Base-by-base conservation (phyloP, 2,113 vertebrate species). In the Halcyon malimbica region DNA sequence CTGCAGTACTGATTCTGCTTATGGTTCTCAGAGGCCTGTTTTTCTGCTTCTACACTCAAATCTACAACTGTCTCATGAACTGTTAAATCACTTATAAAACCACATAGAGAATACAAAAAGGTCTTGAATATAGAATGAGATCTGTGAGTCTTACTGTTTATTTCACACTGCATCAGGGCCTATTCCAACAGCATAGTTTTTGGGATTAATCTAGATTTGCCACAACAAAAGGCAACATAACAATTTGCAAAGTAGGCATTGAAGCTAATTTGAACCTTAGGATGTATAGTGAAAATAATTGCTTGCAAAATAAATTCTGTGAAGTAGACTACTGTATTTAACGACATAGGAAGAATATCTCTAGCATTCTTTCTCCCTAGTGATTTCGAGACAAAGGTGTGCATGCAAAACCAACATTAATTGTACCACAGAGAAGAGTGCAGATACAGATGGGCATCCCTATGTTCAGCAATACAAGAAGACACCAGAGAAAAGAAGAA, bases 311-410 rank as follows among this genome's bases (percentile, higher is more conserved):
- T 62, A 83, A 78, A 67, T 69, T 53, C 48, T 85, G 15, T 65
- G 70, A 71, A 77, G 62, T 94, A n/a, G 18, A 86, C 37, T 80
- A 67, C 53, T 80, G n/a, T 48, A 84, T 71, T 89, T 92, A 78
- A 91, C 44, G 17, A 19, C 83, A 89, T 11, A 90, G 62, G 83
- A 95, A 88, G 56, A 93, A 74, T 16, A 83, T n/a, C 35, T 83
- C 33, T 77, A 69, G 19, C 37, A 79, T 92, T 91, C 54, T 81
- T 87, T 78, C 54, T 82, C 48, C 91, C 41, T 59, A 21, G 73
- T 80, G 91, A 71, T 90, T 95, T 74, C 67, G 68, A 85, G 82
- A 96, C 71, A 90, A 93, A 94, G 33, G 48, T 92, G 39, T n/a
- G 51, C 82, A 54, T 60, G 29, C 28, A 90, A 88, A 93, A 91